phyloP scores from a whole-genome alignment of 1,140 invertebrate species.

The Geopemphigus sp. region DNA sequence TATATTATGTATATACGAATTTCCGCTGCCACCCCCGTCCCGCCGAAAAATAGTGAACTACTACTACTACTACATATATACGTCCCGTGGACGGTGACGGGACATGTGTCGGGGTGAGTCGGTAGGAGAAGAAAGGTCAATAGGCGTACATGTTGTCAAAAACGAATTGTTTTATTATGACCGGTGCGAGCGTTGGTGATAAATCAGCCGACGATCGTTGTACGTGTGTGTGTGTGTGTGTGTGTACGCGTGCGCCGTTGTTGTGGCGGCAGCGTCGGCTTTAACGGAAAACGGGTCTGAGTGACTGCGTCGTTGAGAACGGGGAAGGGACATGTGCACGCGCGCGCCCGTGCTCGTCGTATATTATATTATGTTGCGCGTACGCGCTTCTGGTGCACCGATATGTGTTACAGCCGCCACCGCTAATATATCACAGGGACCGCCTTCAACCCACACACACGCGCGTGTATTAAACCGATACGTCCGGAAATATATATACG shows the following conservation, averaged over 20 bases:
- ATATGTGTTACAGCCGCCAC: conserved; percentile 17
- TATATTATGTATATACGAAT: too few relatives aligned
- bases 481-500: too few relatives aligned
- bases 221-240: neutral
- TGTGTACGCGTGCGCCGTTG: too few relatives aligned
- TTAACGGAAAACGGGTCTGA: neutral
- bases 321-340: too few relatives aligned
- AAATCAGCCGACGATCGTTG: conserved; percentile 34
- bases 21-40: too few relatives aligned
- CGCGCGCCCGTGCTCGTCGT: neutral
- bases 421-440: neutral
- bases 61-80: too few relatives aligned
- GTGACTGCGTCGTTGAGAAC: conserved; percentile 14
- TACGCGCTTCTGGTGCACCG: neutral
- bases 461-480: too few relatives aligned
- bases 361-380: neutral
- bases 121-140: conserved; percentile 27
- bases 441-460: conserved; percentile 19
- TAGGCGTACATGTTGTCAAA: conserved; percentile 30
- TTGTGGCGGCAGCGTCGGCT: too few relatives aligned
- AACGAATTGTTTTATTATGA: conserved; percentile 41
- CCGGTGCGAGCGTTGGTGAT: neutral
- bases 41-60: too few relatives aligned
- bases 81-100: too few relatives aligned
- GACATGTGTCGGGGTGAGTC: too few relatives aligned